A percentile compares a stretch with the other conserved stretches of the same genome.
Evolutionary conservation across 2,797 vertebrate genomes (phyloP).

Genomic region (Crenichthys baileyi): DNA sequence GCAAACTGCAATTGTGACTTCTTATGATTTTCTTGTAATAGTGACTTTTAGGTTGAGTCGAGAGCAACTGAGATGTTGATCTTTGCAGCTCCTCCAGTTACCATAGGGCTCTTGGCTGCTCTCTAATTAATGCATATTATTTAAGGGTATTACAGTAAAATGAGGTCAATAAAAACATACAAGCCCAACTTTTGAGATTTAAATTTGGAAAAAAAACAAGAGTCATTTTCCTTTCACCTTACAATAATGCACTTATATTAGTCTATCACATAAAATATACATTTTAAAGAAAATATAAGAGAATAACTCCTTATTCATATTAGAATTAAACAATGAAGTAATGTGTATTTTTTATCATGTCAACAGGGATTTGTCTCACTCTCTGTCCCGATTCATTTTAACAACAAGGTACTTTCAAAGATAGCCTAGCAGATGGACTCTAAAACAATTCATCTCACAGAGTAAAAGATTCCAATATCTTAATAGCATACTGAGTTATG

Average conservation of each 20-base stretch:
- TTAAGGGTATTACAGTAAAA: background rate
- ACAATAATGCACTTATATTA: background rate
- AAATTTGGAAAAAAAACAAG: background rate
- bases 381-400: slow-evolving; percentile 61
- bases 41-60: no score
- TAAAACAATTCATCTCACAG: slow-evolving; percentile 53
- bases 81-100: background rate
- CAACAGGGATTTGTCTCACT: slow-evolving; percentile 45
- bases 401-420: slow-evolving; percentile 45
- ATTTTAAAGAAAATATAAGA: background rate
- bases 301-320: slow-evolving; percentile 1
- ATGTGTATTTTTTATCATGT: slow-evolving; percentile 31
- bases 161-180: background rate
- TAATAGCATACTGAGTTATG: slow-evolving; percentile 40
- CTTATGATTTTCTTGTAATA: no score
- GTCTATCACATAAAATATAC: slow-evolving; percentile 10
- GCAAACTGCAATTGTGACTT: no score
- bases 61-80: background rate
- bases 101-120: background rate
- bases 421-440: slow-evolving; percentile 57
- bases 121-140: background rate
- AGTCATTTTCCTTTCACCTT: background rate
- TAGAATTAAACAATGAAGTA: background rate
- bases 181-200: background rate
- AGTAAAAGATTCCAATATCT: slow-evolving; percentile 42